Percentiles rank a stretch among this genome's conserved stretches.
Conservation (phyloP, 1,140 invertebrate species). For the Conopomorpha cramerella region DNA sequence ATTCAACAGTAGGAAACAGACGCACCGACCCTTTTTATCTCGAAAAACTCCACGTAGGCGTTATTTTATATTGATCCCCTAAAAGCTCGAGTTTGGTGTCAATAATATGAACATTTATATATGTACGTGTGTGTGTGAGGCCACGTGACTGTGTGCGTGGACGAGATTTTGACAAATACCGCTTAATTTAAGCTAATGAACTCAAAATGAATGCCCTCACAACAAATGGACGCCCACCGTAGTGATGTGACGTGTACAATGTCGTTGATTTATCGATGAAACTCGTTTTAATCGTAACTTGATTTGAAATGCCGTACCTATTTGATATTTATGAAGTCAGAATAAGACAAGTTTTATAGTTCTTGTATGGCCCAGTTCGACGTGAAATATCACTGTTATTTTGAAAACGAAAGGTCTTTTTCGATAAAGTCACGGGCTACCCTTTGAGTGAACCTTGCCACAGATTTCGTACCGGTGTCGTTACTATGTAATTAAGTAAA, state of each 20-base stretch:
- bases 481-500: too few relatives aligned
- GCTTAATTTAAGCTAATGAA: conserved; percentile 57
- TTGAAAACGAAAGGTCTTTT: not conserved
- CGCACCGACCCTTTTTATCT: not conserved
- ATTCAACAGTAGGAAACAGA: too few relatives aligned
- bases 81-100: not conserved
- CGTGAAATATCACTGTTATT: not conserved
- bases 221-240: conserved; percentile 30
- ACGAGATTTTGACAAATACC: conserved; percentile 50
- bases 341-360: not conserved
- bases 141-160: conserved; percentile 31
- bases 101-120: not conserved
- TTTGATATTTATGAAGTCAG: not conserved
- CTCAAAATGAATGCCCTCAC: too few relatives aligned
- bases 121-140: not conserved
- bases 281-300: too few relatives aligned
- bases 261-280: conserved; percentile 10
- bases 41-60: not conserved
- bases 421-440: too few relatives aligned
- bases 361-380: not conserved
- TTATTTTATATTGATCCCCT: not conserved
- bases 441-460: too few relatives aligned
- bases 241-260: conserved; percentile 17
- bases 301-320: too few relatives aligned
- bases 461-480: too few relatives aligned